Conservation (phyloP, 1,140 invertebrate genomes). For the Yoshiicerus persimilis region DNA sequence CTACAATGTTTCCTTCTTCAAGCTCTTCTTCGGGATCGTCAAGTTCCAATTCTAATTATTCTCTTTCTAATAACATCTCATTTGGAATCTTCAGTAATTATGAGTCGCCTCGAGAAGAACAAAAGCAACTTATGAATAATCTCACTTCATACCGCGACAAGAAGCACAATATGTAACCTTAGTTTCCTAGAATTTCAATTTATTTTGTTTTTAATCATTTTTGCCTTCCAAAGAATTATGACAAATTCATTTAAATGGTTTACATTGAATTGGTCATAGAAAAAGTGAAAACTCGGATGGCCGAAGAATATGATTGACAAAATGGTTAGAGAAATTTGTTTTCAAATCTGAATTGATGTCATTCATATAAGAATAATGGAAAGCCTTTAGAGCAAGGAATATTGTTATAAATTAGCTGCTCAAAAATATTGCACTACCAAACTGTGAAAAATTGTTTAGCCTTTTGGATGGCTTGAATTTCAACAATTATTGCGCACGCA, state of each 20-base stretch:
- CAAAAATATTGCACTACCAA: too few species aligned
- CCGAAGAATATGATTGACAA: too few species aligned
- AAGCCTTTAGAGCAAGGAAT: too few species aligned
- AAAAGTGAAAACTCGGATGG: too few species aligned
- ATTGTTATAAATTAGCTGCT: too few species aligned
- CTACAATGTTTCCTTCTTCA: not conserved
- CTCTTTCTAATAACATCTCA: not conserved
- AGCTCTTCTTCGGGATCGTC: not conserved
- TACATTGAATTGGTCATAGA: too few species aligned
- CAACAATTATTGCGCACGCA: too few species aligned
- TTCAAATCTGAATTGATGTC: too few species aligned
- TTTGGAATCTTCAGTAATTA: not conserved
- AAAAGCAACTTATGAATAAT: constrained; percentile 20
- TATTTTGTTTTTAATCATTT: not conserved
- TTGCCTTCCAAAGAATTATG: not conserved
- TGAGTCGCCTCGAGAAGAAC: not conserved
- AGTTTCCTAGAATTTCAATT: not conserved
- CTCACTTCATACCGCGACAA: not conserved
- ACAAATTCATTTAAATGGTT: not conserved
- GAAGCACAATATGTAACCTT: not conserved
- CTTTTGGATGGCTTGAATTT: too few species aligned
- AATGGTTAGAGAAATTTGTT: too few species aligned
- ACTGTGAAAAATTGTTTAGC: too few species aligned
- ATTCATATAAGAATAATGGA: too few species aligned
- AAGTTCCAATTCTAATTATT: not conserved